Base-by-base conservation (phyloP, 2,888 invertebrate genomes). In the Agonopterix subpropinquella region DNA sequence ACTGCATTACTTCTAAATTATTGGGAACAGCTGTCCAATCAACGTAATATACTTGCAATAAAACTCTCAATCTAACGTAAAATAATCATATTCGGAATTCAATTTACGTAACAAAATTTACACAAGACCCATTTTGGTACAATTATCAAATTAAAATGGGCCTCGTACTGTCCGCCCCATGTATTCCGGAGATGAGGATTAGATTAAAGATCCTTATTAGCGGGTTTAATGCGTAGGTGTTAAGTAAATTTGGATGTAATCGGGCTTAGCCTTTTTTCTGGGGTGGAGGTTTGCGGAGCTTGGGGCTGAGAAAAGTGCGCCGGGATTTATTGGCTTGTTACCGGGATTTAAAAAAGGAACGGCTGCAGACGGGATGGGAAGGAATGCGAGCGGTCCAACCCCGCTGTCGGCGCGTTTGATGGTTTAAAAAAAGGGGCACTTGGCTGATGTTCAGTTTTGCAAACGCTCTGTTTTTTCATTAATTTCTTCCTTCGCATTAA, bases 201-300 rank as follows among this genome's bases (percentile, higher is more conserved):
- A 73, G 67, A 77, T 83, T 82, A 82, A 74, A 64, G 62, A 70
- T 71, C 77, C 80, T 84, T 78, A 86, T 86, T 84, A 85, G 70
- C 70, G 70, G 73, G 74, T 73, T 79, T 79, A 84, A 82, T 79
- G 80, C 74, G 80, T 80, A 77, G 79, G 87, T 87, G 89, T 86
- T 89, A 88, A 89, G 89, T 89, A 89, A 88, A 89, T 89, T 89
- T 87, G 80, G 69, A 74, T 86, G 87, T 89, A 87, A 89, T 88
- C 86, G 79, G 70, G 73, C 70, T 81, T 80, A 87, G 78, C 82
- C 84, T 82, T 88, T 80, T 84, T 80, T 69, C 67, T 66, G 71
- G 67, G 67, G 70, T 67, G 70, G 70, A 52, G 53, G 51, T 62
- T 53, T 50, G 48, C 57, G 58, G 60, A 52, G 53, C 53, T 57